These are phyloP conservation scores for Uromys caudimaculatus DNA, from an alignment of 2,797 vertebrate species.

Conservation along the genomic window DNA sequence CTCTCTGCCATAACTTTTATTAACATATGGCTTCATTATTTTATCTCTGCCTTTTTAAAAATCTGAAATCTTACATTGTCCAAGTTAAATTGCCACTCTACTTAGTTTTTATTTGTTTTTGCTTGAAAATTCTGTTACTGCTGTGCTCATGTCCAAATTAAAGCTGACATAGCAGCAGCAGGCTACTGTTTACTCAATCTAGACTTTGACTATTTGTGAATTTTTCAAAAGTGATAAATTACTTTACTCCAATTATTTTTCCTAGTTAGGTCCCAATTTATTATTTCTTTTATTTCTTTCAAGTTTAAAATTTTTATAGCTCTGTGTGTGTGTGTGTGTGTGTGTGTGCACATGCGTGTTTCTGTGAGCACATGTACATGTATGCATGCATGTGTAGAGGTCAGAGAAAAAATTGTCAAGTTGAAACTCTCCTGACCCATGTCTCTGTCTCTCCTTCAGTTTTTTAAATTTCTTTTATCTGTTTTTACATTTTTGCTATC, in stretches of 20 bases:
- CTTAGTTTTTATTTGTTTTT: slow-evolving; percentile 57
- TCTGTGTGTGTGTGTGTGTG: background rate
- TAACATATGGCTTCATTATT: background rate
- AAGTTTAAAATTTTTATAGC: background rate
- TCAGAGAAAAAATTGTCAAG: background rate
- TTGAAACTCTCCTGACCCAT: background rate
- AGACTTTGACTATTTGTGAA: background rate
- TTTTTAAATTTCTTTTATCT: slow-evolving; percentile 23
- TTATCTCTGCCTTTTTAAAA: slow-evolving; percentile 24
- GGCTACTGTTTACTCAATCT: slow-evolving; percentile 42
- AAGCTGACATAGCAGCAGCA: background rate
- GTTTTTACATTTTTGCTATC: background rate
- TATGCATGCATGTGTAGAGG: background rate
- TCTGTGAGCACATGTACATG: background rate
- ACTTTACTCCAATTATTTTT: background rate
- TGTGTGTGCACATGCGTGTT: background rate
- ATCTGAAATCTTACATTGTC: slow-evolving; percentile 15
- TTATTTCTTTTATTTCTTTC: slow-evolving; percentile 32
- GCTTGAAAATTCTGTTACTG: background rate
- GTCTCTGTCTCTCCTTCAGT: background rate
- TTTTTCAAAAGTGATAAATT: slow-evolving; percentile 26
- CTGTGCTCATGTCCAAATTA: slow-evolving; percentile 32
- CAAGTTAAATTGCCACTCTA: slow-evolving; percentile 33
- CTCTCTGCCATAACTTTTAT: slow-evolving; percentile 35
- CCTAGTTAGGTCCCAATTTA: background rate